Conservation (phyloP, 2,797 vertebrate genomes). For the Nannoperca australis region DNA sequence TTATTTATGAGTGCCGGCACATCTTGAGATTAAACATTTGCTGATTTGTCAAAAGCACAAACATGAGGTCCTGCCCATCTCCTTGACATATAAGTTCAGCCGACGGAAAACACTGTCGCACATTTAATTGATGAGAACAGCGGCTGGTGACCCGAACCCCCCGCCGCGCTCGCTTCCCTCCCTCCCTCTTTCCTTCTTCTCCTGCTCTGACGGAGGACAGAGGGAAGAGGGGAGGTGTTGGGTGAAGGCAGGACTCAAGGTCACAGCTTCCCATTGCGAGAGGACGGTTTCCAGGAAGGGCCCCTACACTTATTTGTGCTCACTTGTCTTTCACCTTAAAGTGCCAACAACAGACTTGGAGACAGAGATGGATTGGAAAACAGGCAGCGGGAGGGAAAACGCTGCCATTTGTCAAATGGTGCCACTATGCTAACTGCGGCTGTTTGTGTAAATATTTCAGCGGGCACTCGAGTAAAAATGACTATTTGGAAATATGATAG, state of each 20-base stretch:
- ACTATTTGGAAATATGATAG: constrained; percentile 36
- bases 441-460: constrained; percentile 58
- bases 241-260: constrained; percentile 80
- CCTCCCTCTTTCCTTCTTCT: constrained; percentile 40
- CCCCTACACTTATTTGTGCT: constrained; percentile 55
- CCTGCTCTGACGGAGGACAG: constrained; percentile 51
- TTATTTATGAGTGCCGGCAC: constrained; percentile 90
- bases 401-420: constrained; percentile 55
- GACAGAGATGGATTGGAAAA: constrained; percentile 63
- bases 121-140: constrained; percentile 88
- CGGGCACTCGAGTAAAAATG: constrained; percentile 39
- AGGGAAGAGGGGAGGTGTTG: constrained; percentile 21
- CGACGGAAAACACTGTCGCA: constrained; percentile 84
- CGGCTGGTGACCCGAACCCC: constrained; percentile 74
- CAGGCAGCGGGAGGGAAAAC: constrained; percentile 27
- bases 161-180: constrained; percentile 23
- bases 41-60: constrained; percentile 94
- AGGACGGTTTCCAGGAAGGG: constrained; percentile 80
- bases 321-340: constrained; percentile 80
- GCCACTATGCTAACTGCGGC: constrained; percentile 43
- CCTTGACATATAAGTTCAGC: constrained; percentile 88
- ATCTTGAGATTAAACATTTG: constrained; percentile 92
- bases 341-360: constrained; percentile 51
- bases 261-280: constrained; percentile 69
- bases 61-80: constrained; percentile 89